A percentile compares a stretch with the other conserved stretches of the same genome.
Conservation (phyloP, 2,113 vertebrate species). For the Kryptolebias marmoratus region DNA sequence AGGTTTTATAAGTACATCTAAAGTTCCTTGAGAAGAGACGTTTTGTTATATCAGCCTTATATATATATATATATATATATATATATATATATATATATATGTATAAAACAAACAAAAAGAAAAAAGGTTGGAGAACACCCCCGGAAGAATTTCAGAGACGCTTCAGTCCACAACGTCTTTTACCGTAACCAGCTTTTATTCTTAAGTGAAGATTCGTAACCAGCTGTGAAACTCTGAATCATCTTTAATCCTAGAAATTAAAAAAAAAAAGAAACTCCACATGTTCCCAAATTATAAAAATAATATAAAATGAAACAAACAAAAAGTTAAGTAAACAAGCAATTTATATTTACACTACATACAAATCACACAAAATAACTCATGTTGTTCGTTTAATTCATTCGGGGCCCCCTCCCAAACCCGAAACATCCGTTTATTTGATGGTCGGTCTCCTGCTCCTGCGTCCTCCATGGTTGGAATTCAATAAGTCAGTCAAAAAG, state of each 20-base stretch:
- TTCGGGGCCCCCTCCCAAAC: not conserved
- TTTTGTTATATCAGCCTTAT: conserved; percentile 62
- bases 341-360: conserved; percentile 97
- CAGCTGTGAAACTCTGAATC: conserved; percentile 55
- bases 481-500: conserved; percentile 60
- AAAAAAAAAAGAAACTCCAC: conserved; percentile 54
- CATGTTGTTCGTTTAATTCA: conserved; percentile 71
- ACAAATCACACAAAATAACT: conserved; percentile 81
- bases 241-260: conserved; percentile 57
- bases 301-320: conserved; percentile 78
- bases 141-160: conserved; percentile 59
- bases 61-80: conserved; percentile 5
- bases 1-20: conserved; percentile 75
- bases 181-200: conserved; percentile 53
- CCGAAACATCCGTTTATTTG: conserved; percentile 50
- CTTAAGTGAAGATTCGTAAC: conserved; percentile 47
- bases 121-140: conserved; percentile 62
- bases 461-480: conserved; percentile 39
- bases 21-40: conserved; percentile 76
- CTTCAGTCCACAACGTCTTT: conserved; percentile 55
- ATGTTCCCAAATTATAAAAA: conserved; percentile 75
- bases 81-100: conserved; percentile 14
- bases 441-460: conserved; percentile 42
- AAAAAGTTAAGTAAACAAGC: conserved; percentile 92
- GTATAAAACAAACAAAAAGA: conserved; percentile 1